Conservation (phyloP, 2,888 invertebrate species). For the Scelioninae gen. 2 region DNA sequence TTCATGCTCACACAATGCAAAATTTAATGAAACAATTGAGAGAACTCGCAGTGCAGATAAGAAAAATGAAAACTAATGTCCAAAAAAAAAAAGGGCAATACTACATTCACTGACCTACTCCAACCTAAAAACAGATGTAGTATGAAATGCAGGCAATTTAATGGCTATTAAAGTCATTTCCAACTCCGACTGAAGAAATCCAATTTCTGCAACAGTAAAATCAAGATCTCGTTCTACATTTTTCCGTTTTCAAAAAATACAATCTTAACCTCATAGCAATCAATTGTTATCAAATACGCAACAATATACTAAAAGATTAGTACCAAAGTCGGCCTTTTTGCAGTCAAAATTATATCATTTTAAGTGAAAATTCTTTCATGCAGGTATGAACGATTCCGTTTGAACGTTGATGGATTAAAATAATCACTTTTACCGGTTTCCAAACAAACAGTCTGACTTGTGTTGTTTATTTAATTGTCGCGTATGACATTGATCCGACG, state of each 20-base stretch:
- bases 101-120: constrained; percentile 21
- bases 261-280: not conserved
- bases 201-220: constrained; percentile 3
- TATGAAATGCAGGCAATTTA: not conserved
- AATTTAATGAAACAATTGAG: too few relatives aligned
- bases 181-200: constrained; percentile 11
- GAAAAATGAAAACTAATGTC: too few relatives aligned
- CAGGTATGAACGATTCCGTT: too few relatives aligned
- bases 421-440: too few relatives aligned
- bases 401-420: too few relatives aligned
- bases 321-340: too few relatives aligned
- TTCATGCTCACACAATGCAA: too few relatives aligned
- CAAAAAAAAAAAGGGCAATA: constrained; percentile 1
- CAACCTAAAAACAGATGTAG: constrained; percentile 8
- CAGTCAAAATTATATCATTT: too few relatives aligned
- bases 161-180: constrained; percentile 10
- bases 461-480: not conserved
- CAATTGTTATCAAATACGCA: not conserved
- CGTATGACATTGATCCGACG: constrained; percentile 2
- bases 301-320: too few relatives aligned
- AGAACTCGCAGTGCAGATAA: too few relatives aligned
- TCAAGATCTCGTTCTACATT: constrained; percentile 6
- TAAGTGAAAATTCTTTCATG: too few relatives aligned
- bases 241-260: not conserved
- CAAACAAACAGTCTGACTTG: too few relatives aligned